Evolutionary conservation across 2,113 vertebrate species (phyloP), one percentile per base, ranked within the genome.

Genomic region (Cervus canadensis): DNA sequence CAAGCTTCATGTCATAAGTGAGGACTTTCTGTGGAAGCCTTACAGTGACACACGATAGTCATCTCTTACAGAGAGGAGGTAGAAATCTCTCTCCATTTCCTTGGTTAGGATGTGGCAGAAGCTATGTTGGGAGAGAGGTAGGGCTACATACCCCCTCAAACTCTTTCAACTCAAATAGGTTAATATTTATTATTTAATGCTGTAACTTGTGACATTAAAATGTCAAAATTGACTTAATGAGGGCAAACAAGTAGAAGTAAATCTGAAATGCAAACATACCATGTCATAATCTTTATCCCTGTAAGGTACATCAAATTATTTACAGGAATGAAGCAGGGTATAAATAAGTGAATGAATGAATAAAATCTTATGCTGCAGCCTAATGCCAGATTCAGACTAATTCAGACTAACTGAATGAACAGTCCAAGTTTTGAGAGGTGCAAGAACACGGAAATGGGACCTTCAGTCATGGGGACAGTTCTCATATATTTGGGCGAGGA

Each of bases 161-260:
- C 25, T 23, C 92, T 67, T 89, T 54, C 60, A 93, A 26, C 52
- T 74, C 87, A 88, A 89, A 84, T 25, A 71, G 67, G 92, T 90
- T 95, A 64, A 87, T 94, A 89, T 97, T 94, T 95, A 92, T 89
- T 78, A 87, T 93, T 94, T 79, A 74, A 57, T 89, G 30, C 15
- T 87, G 60, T 89, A 48, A 59, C 85, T 83, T 19, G 25, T 89
- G 94, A 89, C 82, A 95, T 59, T 48, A 88, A 97, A 95, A 97
- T 94, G 94, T 96, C 93, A 97, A 94, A 95, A 93, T 57, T 81
- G 86, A 97, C 78, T 95, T 93, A 74, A 94, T 96, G 94, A 93
- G 87, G 89, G 78, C 36, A 94, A 93, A 74, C 67, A 76, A 96
- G 30, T 54, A 57, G 83, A 84, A 71, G 74, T 74, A 87, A 82